Base-by-base conservation (phyloP, 1,140 invertebrate species). In the Diachasmimorpha longicaudata region DNA sequence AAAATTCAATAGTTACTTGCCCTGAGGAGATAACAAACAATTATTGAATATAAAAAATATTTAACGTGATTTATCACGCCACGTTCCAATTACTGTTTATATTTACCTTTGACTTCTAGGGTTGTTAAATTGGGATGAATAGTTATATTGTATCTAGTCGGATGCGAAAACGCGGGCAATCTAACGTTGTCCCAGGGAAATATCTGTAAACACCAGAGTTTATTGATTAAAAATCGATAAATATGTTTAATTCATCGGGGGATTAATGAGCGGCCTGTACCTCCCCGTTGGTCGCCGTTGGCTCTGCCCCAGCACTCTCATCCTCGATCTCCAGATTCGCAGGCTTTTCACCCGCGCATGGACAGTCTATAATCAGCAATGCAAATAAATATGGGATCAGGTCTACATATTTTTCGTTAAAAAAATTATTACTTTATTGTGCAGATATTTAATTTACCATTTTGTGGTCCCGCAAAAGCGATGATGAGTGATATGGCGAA, bases 121-220 rank as follows among this genome's bases (percentile, higher is more conserved):
- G 95, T 96, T 21, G 96, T 97, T 21, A 99, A 89, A 89, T 99
- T 98, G 63, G 97, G 97, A 90, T 98, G 96, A 74, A 99, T 93
- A 83, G 94, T 95, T 25, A 99, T 92, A 82, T 95, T 94, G 85
- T 99, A 99, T 77, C 94, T 92, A 77, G 93, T 90, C 25, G 97
- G 97, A 82, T 93, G 92, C 23, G 95, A 91, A 83, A 93, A 93
- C 44, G 90, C 91, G 5, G 98, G 98, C 79, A 99, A 91, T 72
- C 96, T 92, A 76, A 96, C 91, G 81, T 94, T 92, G 76, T 96
- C 92, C 96, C 97, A 99, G 37, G 97, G 97, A 85, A 97, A 99
- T 44, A 93, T 90, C 87, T 96, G 90, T 77, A 76, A 55, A 80
- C 37, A 21, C 44, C 72, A 72, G 48, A 72, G 48, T 73, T 21